Percentiles rank a stretch among this genome's conserved stretches.
Evolutionary conservation across 2,888 invertebrate genomes (phyloP).

Genomic region (Biston betularia): DNA sequence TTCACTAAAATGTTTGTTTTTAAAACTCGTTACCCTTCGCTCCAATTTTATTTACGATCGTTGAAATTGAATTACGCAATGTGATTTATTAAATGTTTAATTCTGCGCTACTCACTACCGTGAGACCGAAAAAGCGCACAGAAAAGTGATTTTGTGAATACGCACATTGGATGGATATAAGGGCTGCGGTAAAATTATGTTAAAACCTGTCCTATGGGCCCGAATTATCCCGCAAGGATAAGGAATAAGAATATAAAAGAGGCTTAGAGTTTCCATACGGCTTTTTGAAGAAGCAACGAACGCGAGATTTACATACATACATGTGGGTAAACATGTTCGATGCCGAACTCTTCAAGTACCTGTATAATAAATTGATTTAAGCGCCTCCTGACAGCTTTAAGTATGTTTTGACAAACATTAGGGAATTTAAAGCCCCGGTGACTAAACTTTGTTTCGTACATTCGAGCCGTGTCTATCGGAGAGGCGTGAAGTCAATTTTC

Average conservation of each 20-base stretch:
- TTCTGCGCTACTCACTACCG: conserved; percentile 58
- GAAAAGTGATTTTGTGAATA: conserved; percentile 64
- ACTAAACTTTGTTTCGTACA: conserved; percentile 75
- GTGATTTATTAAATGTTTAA: conserved; percentile 81
- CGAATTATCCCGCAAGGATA: conserved; percentile 84
- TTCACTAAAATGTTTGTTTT: conserved; percentile 78
- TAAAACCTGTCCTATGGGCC: conserved; percentile 82
- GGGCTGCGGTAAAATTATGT: conserved; percentile 81
- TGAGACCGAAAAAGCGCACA: conserved; percentile 67
- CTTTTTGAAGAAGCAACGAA: conserved; percentile 78
- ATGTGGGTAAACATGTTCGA: conserved; percentile 73
- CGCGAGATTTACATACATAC: conserved; percentile 79
- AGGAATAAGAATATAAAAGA: conserved; percentile 84
- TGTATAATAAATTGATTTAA: conserved; percentile 85
- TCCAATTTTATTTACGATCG: conserved; percentile 77
- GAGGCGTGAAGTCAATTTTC: conserved; percentile 63
- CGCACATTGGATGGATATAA: conserved; percentile 62
- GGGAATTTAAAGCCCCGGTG: conserved; percentile 77
- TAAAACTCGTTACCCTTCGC: conserved; percentile 76
- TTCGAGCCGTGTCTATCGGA: conserved; percentile 62
- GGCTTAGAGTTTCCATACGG: conserved; percentile 81
- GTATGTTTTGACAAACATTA: conserved; percentile 83
- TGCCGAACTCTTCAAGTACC: conserved; percentile 75
- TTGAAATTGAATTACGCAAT: conserved; percentile 69
- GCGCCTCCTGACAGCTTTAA: conserved; percentile 81